phyloP scores from a whole-genome alignment of 2,888 invertebrate species.

The Drosophila pseudotalamancana region DNA sequence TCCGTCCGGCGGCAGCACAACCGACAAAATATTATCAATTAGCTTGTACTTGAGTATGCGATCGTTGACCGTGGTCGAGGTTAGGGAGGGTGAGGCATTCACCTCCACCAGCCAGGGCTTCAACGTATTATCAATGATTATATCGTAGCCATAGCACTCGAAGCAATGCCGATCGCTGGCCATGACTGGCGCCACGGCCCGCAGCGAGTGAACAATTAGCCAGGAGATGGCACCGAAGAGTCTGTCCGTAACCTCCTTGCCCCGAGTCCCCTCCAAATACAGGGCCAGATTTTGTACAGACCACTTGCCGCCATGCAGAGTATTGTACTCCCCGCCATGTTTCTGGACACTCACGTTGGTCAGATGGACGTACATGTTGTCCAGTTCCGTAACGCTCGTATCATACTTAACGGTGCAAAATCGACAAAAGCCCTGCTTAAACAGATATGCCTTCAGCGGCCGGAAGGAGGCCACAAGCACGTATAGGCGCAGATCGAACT shows the following conservation, averaged over 20 bases:
- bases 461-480: slow-evolving; percentile 96
- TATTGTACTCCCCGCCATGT: slow-evolving; percentile 97
- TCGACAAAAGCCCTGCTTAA: slow-evolving; percentile 95
- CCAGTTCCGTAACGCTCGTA: slow-evolving; percentile 93
- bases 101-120: slow-evolving; percentile 97
- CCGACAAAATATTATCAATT: slow-evolving; percentile 95
- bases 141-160: slow-evolving; percentile 95
- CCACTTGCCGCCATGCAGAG: slow-evolving; percentile 96
- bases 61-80: slow-evolving; percentile 97
- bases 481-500: slow-evolving; percentile 96
- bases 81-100: slow-evolving; percentile 96
- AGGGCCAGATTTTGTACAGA: slow-evolving; percentile 95
- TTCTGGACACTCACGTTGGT: slow-evolving; percentile 99
- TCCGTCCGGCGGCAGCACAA: slow-evolving; percentile 94
- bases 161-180: slow-evolving; percentile 93
- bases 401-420: slow-evolving; percentile 98
- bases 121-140: slow-evolving; percentile 96
- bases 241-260: slow-evolving; percentile 94
- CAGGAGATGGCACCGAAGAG: slow-evolving; percentile 95
- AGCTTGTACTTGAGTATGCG: slow-evolving; percentile 96
- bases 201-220: slow-evolving; percentile 96
- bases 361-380: slow-evolving; percentile 97
- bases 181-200: slow-evolving; percentile 96
- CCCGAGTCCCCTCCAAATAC: slow-evolving; percentile 95
- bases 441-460: slow-evolving; percentile 96